phyloP scores from a whole-genome alignment of 2,888 invertebrate genomes.

The Chymomyza procnemis region DNA sequence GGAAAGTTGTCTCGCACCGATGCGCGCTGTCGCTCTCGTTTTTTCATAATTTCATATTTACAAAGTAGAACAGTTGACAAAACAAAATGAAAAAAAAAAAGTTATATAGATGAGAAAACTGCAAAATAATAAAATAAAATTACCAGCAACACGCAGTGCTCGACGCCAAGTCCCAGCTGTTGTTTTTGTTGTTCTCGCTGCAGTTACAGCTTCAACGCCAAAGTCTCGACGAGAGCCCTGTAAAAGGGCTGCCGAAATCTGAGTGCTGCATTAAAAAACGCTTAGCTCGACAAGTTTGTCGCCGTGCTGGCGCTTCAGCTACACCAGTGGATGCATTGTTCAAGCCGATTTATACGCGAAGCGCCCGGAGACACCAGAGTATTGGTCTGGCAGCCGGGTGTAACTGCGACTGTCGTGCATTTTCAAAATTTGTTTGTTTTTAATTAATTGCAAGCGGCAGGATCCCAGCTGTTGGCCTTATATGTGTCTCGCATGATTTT shows the following conservation, averaged over 20 bases:
- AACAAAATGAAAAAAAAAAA: slow-evolving; percentile 1
- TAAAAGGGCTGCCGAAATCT: slow-evolving; percentile 46
- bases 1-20: neutral
- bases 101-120: slow-evolving; percentile 46
- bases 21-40: slow-evolving; percentile 15
- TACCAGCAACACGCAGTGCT: slow-evolving; percentile 52
- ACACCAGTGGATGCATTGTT: slow-evolving; percentile 46
- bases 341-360: slow-evolving; percentile 67
- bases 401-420: slow-evolving; percentile 56
- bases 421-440: slow-evolving; percentile 73
- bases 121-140: slow-evolving; percentile 74
- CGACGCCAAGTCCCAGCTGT: slow-evolving; percentile 6
- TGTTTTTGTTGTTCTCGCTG: neutral
- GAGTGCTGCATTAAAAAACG: slow-evolving; percentile 71
- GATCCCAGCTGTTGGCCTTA: slow-evolving; percentile 4
- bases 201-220: neutral
- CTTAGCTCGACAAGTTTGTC: slow-evolving; percentile 64
- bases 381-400: slow-evolving; percentile 14
- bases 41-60: slow-evolving; percentile 70
- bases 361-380: slow-evolving; percentile 7
- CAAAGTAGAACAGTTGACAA: slow-evolving; percentile 56
- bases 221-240: neutral
- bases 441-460: slow-evolving; percentile 70
- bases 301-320: slow-evolving; percentile 12
- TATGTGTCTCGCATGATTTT: slow-evolving; percentile 16